Evolutionary conservation across 2,113 vertebrate species (phyloP).

Genomic region (Hyaena hyaena): DNA sequence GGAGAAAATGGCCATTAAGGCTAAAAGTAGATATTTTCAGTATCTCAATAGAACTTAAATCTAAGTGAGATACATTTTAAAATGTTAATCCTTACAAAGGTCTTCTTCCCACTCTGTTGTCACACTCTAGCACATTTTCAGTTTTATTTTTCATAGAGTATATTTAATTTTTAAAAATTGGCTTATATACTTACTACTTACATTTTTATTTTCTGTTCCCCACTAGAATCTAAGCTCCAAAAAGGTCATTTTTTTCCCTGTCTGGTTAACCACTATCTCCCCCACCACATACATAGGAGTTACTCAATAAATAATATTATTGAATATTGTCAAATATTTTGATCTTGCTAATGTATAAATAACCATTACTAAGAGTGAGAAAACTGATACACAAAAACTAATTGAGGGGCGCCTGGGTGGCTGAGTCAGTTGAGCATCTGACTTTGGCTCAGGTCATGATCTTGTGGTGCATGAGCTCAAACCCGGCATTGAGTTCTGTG

Average conservation of each 20-base stretch:
- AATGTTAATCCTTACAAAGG: conserved; percentile 3
- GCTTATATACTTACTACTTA: neutral
- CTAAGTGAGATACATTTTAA: neutral
- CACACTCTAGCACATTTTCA: neutral
- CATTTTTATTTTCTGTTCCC: conserved; percentile 1
- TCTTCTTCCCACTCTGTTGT: neutral
- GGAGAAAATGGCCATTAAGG: neutral
- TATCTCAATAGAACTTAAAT: neutral
- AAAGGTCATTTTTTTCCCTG: neutral
- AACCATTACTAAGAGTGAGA: conserved; percentile 13
- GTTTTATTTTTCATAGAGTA: neutral
- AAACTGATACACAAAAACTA: neutral
- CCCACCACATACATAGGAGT: neutral
- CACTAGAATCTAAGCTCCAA: neutral
- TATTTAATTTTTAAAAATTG: neutral
- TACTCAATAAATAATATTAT: conserved; percentile 14
- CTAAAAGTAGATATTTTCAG: neutral
- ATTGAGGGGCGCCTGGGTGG: neutral
- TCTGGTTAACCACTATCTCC: neutral
- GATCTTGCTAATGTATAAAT: conserved; percentile 7
- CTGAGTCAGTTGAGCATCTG: too few species aligned
- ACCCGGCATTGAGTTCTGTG: too few species aligned
- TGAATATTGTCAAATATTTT: neutral
- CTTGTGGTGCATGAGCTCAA: too few species aligned
- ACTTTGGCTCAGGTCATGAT: too few species aligned